These are phyloP conservation scores for Zaprionus lineosus DNA, from an alignment of 2,888 invertebrate genomes.

Conservation along the genomic window DNA sequence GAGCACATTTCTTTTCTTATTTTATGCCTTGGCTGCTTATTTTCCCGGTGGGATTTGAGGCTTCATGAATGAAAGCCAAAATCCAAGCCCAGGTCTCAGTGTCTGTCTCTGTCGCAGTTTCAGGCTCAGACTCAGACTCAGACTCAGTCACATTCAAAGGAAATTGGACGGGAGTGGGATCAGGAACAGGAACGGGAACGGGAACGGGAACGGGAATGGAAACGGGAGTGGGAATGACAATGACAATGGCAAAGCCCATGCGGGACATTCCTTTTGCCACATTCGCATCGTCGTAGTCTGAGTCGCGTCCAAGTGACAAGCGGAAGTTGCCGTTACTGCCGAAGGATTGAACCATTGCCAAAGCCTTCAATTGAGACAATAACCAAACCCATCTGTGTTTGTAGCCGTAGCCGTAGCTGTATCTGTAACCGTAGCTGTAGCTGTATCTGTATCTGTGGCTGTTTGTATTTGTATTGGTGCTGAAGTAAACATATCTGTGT, in stretches of 20 bases:
- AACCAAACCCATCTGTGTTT: slow-evolving; percentile 23
- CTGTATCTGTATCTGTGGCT: neutral
- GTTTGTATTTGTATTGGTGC: neutral
- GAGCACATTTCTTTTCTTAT: slow-evolving; percentile 46
- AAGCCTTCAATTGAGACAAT: slow-evolving; percentile 66
- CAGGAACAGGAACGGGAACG: too few species aligned
- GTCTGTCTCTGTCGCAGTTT: too few species aligned
- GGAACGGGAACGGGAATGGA: too few species aligned
- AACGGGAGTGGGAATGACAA: too few species aligned
- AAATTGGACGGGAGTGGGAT: too few species aligned
- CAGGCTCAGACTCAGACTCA: too few species aligned
- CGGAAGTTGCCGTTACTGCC: slow-evolving; percentile 63
- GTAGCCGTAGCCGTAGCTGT: neutral
- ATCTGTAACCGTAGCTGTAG: neutral
- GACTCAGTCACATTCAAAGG: too few species aligned
- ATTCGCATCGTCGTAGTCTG: slow-evolving; percentile 24
- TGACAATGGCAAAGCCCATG: slow-evolving; percentile 42
- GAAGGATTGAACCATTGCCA: slow-evolving; percentile 30
- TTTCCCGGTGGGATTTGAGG: slow-evolving; percentile 71
- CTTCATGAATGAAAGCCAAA: slow-evolving; percentile 70
- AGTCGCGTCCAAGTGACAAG: slow-evolving; percentile 51
- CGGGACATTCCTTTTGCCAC: slow-evolving; percentile 40
- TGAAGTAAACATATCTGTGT: too few species aligned
- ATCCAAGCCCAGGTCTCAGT: too few species aligned
- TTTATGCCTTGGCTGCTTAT: slow-evolving; percentile 56